These are phyloP conservation scores for Sepiola atlantica DNA, from an alignment of 2,888 invertebrate species.

Conservation along the genomic window DNA sequence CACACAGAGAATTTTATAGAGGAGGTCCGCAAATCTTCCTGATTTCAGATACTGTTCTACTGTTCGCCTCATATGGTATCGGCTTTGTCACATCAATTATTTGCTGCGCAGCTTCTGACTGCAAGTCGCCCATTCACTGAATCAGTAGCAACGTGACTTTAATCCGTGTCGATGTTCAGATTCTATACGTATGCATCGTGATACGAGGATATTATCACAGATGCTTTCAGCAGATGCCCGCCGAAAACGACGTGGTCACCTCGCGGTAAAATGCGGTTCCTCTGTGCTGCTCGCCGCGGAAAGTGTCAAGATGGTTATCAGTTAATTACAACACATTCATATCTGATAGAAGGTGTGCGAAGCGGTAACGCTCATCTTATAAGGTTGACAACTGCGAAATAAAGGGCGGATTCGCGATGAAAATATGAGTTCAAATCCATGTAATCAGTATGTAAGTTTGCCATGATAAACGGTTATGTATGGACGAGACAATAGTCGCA, in stretches of 20 bases:
- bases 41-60: background rate
- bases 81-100: background rate
- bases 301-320: background rate
- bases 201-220: background rate
- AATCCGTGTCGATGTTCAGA: background rate
- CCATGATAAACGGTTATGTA: too few relatives aligned
- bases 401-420: background rate
- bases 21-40: background rate
- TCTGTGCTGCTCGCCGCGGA: background rate
- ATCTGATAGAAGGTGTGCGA: background rate
- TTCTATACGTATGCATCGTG: background rate
- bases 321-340: background rate
- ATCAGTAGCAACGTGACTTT: constrained; percentile 19
- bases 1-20: background rate
- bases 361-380: background rate
- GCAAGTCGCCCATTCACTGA: background rate
- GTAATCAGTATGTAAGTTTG: background rate
- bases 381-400: background rate
- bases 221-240: background rate
- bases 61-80: background rate
- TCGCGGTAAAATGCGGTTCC: background rate
- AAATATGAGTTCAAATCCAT: background rate
- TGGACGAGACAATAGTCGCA: too few relatives aligned
- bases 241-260: too few relatives aligned
- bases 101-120: background rate